phyloP scores from a whole-genome alignment of 2,888 invertebrate species.

The Tillus elongatus region DNA sequence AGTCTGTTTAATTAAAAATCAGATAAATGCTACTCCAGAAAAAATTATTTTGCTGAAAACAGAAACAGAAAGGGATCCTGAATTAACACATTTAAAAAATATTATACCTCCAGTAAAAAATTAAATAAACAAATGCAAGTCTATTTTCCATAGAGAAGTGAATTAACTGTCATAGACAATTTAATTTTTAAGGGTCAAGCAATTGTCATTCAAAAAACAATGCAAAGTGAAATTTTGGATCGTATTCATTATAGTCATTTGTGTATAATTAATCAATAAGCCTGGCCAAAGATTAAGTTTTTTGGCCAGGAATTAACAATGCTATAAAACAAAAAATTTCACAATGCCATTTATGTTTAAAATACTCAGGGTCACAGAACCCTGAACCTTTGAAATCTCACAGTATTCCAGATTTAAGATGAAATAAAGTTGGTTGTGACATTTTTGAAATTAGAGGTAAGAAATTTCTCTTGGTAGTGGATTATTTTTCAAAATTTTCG shows the following conservation, averaged over 20 bases:
- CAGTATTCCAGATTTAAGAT: slow-evolving; percentile 13
- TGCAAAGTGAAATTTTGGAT: slow-evolving; percentile 14
- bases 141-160: slow-evolving; percentile 12
- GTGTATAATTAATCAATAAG: slow-evolving; percentile 15
- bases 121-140: slow-evolving; percentile 11
- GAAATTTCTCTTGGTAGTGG: background rate
- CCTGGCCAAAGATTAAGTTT: slow-evolving; percentile 13
- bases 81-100: slow-evolving; percentile 8
- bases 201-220: slow-evolving; percentile 13
- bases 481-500: slow-evolving; percentile 8
- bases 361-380: slow-evolving; percentile 13
- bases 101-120: slow-evolving; percentile 12
- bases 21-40: slow-evolving; percentile 12
- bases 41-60: slow-evolving; percentile 11
- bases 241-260: slow-evolving; percentile 17
- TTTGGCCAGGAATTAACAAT: slow-evolving; percentile 17
- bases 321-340: slow-evolving; percentile 14
- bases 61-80: slow-evolving; percentile 10
- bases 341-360: slow-evolving; percentile 15
- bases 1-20: slow-evolving; percentile 8
- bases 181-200: slow-evolving; percentile 14
- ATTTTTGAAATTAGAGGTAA: background rate
- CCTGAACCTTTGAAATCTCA: slow-evolving; percentile 16
- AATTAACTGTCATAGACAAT: slow-evolving; percentile 11
- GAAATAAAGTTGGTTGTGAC: slow-evolving; percentile 12